phyloP scores from a whole-genome alignment of 2,113 vertebrate species.

The Hippoglossus stenolepis region DNA sequence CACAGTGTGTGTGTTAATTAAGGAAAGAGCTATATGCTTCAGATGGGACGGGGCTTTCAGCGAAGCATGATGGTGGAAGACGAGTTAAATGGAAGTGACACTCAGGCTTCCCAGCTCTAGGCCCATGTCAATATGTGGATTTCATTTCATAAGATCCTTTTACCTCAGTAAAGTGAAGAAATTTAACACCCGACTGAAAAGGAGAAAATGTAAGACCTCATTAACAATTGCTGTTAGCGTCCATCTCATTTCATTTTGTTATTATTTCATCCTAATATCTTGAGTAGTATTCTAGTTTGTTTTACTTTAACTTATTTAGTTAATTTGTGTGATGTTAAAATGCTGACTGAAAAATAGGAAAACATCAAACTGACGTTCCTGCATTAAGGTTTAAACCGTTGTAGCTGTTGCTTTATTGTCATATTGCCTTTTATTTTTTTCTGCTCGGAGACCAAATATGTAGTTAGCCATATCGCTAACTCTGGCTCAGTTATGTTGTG shows the following conservation, averaged over 20 bases:
- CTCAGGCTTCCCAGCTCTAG: slow-evolving; percentile 27
- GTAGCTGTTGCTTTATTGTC: no score
- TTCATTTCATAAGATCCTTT: slow-evolving; percentile 28
- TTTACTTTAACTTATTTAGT: neutral
- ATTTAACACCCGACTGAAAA: neutral
- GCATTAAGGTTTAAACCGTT: no score
- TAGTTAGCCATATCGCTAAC: no score
- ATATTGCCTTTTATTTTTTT: no score
- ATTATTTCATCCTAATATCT: slow-evolving; percentile 7
- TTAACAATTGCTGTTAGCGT: neutral
- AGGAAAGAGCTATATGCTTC: slow-evolving; percentile 71
- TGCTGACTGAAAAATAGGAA: neutral
- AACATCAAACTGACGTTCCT: neutral
- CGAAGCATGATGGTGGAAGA: slow-evolving; percentile 45
- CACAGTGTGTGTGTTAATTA: slow-evolving; percentile 79
- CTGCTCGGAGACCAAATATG: no score
- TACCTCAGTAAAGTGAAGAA: slow-evolving; percentile 14
- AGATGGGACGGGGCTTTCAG: slow-evolving; percentile 64
- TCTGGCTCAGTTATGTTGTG: no score
- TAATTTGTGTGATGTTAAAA: neutral
- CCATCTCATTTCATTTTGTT: neutral
- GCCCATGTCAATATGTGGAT: slow-evolving; percentile 42
- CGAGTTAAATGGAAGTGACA: slow-evolving; percentile 65
- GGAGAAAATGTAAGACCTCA: neutral
- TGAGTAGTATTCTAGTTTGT: neutral